A percentile compares a stretch with the other conserved stretches of the same genome.
phyloP scores from a whole-genome alignment of 2,797 vertebrate genomes.

The Megalops cyprinoides region DNA sequence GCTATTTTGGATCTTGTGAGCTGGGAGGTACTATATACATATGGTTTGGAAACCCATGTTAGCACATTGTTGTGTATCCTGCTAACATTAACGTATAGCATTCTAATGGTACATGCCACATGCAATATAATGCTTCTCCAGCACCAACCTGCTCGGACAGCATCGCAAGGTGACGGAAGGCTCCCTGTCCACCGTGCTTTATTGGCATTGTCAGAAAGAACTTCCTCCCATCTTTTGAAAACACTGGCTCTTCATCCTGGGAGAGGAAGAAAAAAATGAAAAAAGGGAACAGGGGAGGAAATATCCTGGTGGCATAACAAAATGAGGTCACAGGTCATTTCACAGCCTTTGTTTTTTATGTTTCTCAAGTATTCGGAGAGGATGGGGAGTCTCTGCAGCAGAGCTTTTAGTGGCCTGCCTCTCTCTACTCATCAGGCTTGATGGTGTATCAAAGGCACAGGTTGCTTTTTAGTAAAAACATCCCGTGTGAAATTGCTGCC shows the following conservation, averaged over 20 bases:
- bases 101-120: too few species aligned
- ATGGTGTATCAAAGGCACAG: not conserved
- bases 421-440: not conserved
- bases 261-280: too few species aligned
- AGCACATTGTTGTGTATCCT: too few species aligned
- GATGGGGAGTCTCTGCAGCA: not conserved
- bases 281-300: not conserved
- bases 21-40: too few species aligned
- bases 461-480: not conserved
- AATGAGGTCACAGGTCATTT: not conserved
- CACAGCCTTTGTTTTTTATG: not conserved
- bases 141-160: conserved; percentile 66
- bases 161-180: conserved; percentile 71
- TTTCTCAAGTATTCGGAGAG: not conserved
- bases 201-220: conserved; percentile 67
- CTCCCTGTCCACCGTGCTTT: conserved; percentile 54
- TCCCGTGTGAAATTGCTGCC: not conserved
- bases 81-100: too few species aligned
- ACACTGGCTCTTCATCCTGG: conserved; percentile 71
- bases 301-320: not conserved
- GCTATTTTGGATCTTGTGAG: too few species aligned
- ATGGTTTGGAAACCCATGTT: too few species aligned
- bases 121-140: not conserved
- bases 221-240: conserved; percentile 60
- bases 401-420: not conserved